Percentiles rank a stretch among this genome's conserved stretches.
These are phyloP conservation scores for Chirona hameri DNA, from an alignment of 2,888 invertebrate genomes.

Conservation along the genomic window DNA sequence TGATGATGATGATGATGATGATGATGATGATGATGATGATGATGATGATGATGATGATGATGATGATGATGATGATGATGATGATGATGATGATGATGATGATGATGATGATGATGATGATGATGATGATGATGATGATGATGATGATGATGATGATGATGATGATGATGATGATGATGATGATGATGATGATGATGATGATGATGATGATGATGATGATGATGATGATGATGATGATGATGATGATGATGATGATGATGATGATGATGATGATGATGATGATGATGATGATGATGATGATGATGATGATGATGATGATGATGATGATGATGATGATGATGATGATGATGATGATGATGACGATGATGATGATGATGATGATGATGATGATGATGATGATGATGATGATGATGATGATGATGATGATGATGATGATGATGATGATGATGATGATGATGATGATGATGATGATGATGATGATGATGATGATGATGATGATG, in stretches of 20 bases:
- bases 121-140: constrained; percentile 22
- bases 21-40: constrained; percentile 22
- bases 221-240: constrained; percentile 22
- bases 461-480: constrained; percentile 22
- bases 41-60: constrained; percentile 22
- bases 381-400: constrained; percentile 22
- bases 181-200: constrained; percentile 22
- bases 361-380: constrained; percentile 22
- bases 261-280: constrained; percentile 22
- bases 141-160: constrained; percentile 22
- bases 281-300: constrained; percentile 22
- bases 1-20: constrained; percentile 22
- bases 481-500: constrained; percentile 22
- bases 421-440: constrained; percentile 22
- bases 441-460: constrained; percentile 22
- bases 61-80: constrained; percentile 22
- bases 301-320: constrained; percentile 22
- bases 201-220: constrained; percentile 22
- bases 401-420: constrained; percentile 22
- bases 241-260: constrained; percentile 22
- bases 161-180: constrained; percentile 22
- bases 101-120: constrained; percentile 22
- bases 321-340: constrained; percentile 22
- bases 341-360: constrained; percentile 22
- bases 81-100: constrained; percentile 22